Evolutionary conservation across 2,113 vertebrate species (phyloP).

Genomic region (Thymallus thymallus): DNA sequence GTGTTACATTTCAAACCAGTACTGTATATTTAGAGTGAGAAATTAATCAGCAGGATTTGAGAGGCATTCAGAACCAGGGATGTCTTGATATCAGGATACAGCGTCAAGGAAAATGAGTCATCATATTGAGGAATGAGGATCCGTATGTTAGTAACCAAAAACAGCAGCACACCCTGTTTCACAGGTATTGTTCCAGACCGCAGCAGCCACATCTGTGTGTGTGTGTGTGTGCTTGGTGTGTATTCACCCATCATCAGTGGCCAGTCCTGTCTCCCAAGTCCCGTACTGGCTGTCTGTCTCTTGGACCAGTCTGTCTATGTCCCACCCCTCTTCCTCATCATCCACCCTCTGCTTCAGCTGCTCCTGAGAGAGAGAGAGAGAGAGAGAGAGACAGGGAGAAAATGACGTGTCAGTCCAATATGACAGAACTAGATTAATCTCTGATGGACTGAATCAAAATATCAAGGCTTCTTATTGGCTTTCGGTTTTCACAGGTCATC

Average conservation of each 20-base stretch:
- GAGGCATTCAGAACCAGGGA: background rate
- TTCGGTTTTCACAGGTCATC: background rate
- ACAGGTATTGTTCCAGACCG: background rate
- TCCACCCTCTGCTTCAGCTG: slow-evolving; percentile 82
- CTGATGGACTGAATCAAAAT: background rate
- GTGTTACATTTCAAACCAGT: background rate
- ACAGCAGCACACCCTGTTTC: background rate
- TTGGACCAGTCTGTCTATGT: slow-evolving; percentile 82
- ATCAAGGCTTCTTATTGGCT: background rate
- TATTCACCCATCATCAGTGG: slow-evolving; percentile 80
- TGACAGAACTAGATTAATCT: too few species aligned
- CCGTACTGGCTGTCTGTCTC: slow-evolving; percentile 88
- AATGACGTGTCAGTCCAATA: background rate
- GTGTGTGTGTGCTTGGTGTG: too few species aligned
- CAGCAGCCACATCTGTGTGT: background rate
- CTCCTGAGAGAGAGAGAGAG: slow-evolving; percentile 70
- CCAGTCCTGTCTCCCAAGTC: slow-evolving; percentile 83
- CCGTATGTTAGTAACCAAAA: background rate
- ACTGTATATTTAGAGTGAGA: background rate
- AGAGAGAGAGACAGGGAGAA: background rate
- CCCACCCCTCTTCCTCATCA: slow-evolving; percentile 68
- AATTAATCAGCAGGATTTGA: background rate
- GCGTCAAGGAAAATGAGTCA: background rate
- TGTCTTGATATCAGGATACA: background rate
- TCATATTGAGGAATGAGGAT: background rate